Percentiles rank a stretch among this genome's conserved stretches.
Conservation (phyloP, 2,113 vertebrate species). For the Riparia riparia region DNA sequence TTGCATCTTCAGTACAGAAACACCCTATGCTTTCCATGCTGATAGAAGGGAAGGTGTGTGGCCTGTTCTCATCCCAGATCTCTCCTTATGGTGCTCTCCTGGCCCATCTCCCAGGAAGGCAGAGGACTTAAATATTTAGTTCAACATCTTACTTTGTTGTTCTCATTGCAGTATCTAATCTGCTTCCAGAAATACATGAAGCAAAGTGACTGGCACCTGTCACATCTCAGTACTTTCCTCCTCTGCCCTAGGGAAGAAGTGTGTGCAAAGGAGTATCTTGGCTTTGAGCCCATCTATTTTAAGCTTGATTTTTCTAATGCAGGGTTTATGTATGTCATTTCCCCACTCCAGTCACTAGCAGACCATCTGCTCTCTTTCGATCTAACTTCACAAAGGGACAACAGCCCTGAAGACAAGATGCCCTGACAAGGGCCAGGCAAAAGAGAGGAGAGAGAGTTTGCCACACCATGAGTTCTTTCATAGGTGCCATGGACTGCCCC, state of each 20-base stretch:
- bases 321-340: not conserved
- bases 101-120: not conserved
- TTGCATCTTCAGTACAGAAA: not conserved
- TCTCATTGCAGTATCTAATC: not conserved
- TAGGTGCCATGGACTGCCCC: not conserved
- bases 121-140: not conserved
- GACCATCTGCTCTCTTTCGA: slow-evolving; percentile 27
- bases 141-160: not conserved
- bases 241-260: not conserved
- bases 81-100: not conserved
- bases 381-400: not conserved
- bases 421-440: not conserved
- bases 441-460: not conserved
- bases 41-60: not conserved
- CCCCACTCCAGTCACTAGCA: not conserved
- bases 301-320: not conserved
- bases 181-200: not conserved
- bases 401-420: not conserved
- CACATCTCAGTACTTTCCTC: not conserved
- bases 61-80: not conserved
- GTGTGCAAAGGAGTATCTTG: slow-evolving; percentile 31
- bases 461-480: not conserved
- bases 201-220: slow-evolving; percentile 19
- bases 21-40: not conserved
- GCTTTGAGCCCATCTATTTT: slow-evolving; percentile 32